Base-by-base conservation (phyloP, 2,888 invertebrate genomes). In the Drosophila picticornis region DNA sequence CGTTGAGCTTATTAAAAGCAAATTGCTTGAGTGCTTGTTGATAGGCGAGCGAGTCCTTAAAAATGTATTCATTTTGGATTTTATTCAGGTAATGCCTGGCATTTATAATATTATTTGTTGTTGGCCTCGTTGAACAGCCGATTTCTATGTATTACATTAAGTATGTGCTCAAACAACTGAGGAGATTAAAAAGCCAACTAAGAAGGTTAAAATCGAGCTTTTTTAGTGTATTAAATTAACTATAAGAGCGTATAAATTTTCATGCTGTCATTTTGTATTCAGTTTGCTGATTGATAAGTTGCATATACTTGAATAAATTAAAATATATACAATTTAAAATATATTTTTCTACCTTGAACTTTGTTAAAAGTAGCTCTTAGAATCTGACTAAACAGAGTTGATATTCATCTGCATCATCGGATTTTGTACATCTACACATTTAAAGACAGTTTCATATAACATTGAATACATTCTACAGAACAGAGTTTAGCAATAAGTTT, bases 1-100 rank as follows among this genome's bases (percentile, higher is more conserved):
- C 63, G 81, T 68, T 43, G 50, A 67, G 75, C 81, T 75, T 80
- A 71, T 78, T 60, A 70, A 81, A 71, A 75, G 69, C 62, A 78
- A 85, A 82, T 68, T 68, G 63, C 67, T 67, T 58, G 46, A 63
- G 72, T 58, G 75, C 63, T 40, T 63, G 75, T 66, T 75, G 66
- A 67, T 74, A 61, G 75, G 56, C 64, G 25, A 38, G 27, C 27
- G n/a, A 62, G 70, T 64, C 63, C 65, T 74, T 70, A 38, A 70
- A 77, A 62, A 64, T 51, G n/a, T 64, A 64, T 71, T 64, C 51
- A 62, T 64, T 67, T 59, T 43, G n/a, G 48, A 71, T 75, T 70
- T 70, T 70, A 66, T 58, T 53, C 59, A 53, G 62, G 48, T 66
- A 55, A 62, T 61, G 40, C 25, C 50, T 32, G 31, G 46, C 48